Evolutionary conservation across 2,113 vertebrate genomes (phyloP).

Genomic region (Lophochroa leadbeateri): DNA sequence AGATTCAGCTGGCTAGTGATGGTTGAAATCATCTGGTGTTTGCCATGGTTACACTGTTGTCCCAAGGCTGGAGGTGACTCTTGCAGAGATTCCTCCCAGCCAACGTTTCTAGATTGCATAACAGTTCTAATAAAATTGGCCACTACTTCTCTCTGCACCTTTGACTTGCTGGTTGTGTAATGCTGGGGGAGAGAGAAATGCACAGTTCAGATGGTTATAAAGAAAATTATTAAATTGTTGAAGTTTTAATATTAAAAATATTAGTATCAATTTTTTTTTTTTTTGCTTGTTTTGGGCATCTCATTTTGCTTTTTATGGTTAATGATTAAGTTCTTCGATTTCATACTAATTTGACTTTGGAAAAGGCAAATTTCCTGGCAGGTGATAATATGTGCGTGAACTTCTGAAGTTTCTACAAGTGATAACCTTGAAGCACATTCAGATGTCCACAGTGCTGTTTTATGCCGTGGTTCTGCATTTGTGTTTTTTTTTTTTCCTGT

Average conservation of each 20-base stretch:
- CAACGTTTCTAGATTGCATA: neutral
- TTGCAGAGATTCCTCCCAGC: neutral
- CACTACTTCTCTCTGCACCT: neutral
- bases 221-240: neutral
- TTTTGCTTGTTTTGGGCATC: neutral
- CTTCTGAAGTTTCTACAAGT: neutral
- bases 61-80: rapidly evolving
- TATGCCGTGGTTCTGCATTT: neutral
- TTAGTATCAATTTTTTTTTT: neutral
- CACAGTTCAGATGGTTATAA: neutral
- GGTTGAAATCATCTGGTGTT: neutral
- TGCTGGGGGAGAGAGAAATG: neutral
- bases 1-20: neutral
- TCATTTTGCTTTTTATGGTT: neutral
- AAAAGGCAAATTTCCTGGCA: neutral
- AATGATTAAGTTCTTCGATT: neutral
- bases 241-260: neutral
- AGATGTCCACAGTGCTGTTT: neutral
- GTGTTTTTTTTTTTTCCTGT: neutral
- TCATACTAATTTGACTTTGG: neutral
- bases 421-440: neutral
- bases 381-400: neutral
- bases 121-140: neutral
- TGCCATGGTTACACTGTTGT: neutral
- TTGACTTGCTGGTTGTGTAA: neutral